These are phyloP conservation scores for Siniperca scherzeri DNA, from an alignment of 2,797 vertebrate species.

Conservation along the genomic window DNA sequence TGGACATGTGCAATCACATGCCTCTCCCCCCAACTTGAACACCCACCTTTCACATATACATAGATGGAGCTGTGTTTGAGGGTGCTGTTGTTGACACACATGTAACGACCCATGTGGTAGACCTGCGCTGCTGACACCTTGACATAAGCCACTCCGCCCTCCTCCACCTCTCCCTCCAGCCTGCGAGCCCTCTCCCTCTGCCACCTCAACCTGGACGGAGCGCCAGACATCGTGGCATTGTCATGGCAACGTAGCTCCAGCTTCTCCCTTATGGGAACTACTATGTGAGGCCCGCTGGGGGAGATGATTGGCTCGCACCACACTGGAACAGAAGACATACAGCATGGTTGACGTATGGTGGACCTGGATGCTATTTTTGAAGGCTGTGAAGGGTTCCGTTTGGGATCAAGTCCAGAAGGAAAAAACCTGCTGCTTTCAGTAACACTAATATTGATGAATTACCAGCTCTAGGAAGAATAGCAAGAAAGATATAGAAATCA, in stretches of 20 bases:
- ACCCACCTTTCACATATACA: slow-evolving; percentile 94
- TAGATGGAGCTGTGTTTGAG: slow-evolving; percentile 88
- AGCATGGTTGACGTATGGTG: slow-evolving; percentile 16
- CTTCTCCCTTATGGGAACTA: slow-evolving; percentile 85
- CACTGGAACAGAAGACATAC: slow-evolving; percentile 70
- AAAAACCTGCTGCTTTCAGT: slow-evolving; percentile 12
- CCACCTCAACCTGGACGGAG: slow-evolving; percentile 84
- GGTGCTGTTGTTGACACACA: slow-evolving; percentile 86
- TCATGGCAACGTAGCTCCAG: slow-evolving; percentile 88
- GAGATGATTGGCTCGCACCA: slow-evolving; percentile 82
- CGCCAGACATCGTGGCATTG: slow-evolving; percentile 56
- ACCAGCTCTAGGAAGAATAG: not conserved
- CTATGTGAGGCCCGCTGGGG: slow-evolving; percentile 83
- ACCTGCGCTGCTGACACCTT: slow-evolving; percentile 74
- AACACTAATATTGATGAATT: slow-evolving; percentile 13
- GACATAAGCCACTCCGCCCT: slow-evolving; percentile 65
- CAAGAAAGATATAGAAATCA: not conserved
- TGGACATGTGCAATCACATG: not conserved
- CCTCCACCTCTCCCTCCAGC: slow-evolving; percentile 78
- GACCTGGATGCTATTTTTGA: slow-evolving; percentile 10
- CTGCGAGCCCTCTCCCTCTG: slow-evolving; percentile 81
- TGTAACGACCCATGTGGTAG: slow-evolving; percentile 89
- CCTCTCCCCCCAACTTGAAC: not conserved
- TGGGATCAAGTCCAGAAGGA: not conserved
- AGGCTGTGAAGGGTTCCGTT: slow-evolving; percentile 7